phyloP scores from a whole-genome alignment of 92 coral and sea anemone genomes.

The Paramuricea clavata region DNA sequence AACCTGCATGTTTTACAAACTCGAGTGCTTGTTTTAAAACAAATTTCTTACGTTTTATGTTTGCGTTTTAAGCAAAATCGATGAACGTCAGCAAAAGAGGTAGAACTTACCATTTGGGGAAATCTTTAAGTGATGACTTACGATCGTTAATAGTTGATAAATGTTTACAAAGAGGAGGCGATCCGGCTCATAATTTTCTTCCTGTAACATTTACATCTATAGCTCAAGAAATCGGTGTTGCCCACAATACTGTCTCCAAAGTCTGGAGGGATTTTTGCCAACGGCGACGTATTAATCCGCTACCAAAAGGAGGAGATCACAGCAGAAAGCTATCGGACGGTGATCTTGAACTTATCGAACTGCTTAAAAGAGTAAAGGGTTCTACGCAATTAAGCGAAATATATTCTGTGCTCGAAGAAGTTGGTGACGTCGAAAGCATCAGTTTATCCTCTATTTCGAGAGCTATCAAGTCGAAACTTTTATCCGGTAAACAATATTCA shows the following conservation, averaged over 20 bases:
- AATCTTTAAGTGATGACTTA: neutral
- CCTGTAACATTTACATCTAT: neutral
- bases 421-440: slow-evolving; percentile 43
- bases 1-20: too few species aligned
- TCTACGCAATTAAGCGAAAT: slow-evolving; percentile 47
- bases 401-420: slow-evolving; percentile 17
- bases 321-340: neutral
- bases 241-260: neutral
- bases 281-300: neutral
- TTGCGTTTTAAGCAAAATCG: too few species aligned
- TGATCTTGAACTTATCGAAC: too few species aligned
- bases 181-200: neutral
- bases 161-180: neutral
- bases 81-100: neutral
- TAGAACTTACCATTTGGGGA: neutral
- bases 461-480: slow-evolving; percentile 49
- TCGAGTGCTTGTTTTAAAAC: too few species aligned
- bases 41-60: too few species aligned
- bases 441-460: slow-evolving; percentile 34
- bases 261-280: neutral
- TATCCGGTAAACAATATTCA: slow-evolving; percentile 53
- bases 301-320: neutral
- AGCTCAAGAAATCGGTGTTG: neutral
- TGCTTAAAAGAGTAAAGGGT: neutral
- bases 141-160: neutral